Evolutionary conservation across 2,888 invertebrate species (phyloP).

Genomic region (Andrena praecox): DNA sequence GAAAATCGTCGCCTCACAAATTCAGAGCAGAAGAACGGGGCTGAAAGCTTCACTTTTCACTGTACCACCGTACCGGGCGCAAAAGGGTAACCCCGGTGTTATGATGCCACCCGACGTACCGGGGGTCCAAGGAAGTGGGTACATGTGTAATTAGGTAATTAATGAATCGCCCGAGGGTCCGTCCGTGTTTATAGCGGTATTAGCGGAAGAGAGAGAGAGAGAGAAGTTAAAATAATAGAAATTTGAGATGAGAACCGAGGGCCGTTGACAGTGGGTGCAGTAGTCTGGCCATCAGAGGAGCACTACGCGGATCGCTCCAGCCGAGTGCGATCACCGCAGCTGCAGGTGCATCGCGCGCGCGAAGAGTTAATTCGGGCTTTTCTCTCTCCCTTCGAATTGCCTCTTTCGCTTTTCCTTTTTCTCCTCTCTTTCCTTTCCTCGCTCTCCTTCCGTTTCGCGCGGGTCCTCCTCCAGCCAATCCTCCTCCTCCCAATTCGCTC

Average conservation of each 20-base stretch:
- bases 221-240: background rate
- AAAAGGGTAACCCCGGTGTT: too few species aligned
- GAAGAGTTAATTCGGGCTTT: constrained; percentile 78
- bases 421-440: constrained; percentile 19
- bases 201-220: background rate
- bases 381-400: constrained; percentile 62
- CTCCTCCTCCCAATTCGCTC: constrained; percentile 24
- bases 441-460: background rate
- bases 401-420: constrained; percentile 46
- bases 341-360: constrained; percentile 71
- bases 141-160: background rate
- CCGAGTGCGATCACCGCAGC: constrained; percentile 46
- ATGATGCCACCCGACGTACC: background rate
- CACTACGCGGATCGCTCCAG: constrained; percentile 54
- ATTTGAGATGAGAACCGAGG: background rate
- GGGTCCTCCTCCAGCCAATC: too few species aligned
- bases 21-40: background rate
- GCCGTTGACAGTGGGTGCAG: background rate
- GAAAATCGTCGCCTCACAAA: background rate
- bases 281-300: background rate
- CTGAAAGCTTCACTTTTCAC: constrained; percentile 4
- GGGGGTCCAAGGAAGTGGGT: background rate
- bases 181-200: background rate
- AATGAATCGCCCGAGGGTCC: background rate
- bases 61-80: background rate